A percentile compares a stretch with the other conserved stretches of the same genome.
These are phyloP conservation scores for Plebejus anna DNA, from an alignment of 2,888 invertebrate genomes.

Conservation along the genomic window DNA sequence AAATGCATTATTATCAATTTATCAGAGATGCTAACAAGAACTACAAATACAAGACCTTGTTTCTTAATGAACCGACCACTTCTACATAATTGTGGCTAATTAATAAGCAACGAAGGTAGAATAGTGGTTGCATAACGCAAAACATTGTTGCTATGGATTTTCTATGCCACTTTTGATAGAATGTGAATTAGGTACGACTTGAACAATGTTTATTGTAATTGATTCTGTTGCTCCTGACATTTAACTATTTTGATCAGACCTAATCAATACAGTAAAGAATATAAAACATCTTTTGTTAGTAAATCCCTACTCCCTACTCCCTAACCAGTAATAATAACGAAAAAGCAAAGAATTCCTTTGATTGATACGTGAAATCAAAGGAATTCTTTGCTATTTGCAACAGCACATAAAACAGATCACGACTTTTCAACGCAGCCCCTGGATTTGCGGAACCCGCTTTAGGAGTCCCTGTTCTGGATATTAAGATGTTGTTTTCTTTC, in stretches of 20 bases:
- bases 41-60: conserved; percentile 1
- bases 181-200: no score
- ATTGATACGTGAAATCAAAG: background rate
- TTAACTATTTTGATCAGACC: no score
- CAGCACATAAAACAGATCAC: background rate
- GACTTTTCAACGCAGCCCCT: background rate
- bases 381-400: no score
- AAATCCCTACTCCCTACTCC: no score
- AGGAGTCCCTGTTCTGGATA: background rate
- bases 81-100: conserved; percentile 5
- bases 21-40: background rate
- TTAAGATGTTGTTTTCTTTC: background rate
- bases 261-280: no score
- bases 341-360: background rate
- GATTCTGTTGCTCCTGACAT: no score
- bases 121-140: conserved; percentile 11
- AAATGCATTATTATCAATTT: background rate
- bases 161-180: background rate
- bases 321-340: background rate
- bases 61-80: conserved; percentile 2
- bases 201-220: no score
- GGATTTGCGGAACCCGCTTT: background rate
- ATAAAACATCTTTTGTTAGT: no score
- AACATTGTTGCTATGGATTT: background rate
- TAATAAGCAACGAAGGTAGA: conserved; percentile 10